A percentile compares a stretch with the other conserved stretches of the same genome.
Evolutionary conservation across 1,140 invertebrate genomes (phyloP).

Genomic region (Ctenoplectra terminalis): DNA sequence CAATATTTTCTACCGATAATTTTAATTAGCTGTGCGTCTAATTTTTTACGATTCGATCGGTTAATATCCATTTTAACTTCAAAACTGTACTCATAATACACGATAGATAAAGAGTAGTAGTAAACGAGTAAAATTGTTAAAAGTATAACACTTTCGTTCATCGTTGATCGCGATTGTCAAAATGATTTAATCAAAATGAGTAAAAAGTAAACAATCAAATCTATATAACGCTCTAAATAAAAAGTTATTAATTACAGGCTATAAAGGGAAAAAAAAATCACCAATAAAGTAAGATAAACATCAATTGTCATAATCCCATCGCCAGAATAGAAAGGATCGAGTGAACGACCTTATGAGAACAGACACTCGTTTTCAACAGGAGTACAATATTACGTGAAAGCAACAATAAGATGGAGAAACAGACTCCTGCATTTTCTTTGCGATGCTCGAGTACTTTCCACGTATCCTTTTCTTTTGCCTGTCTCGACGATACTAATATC

Average conservation of each 20-base stretch:
- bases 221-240: too few species aligned
- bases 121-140: not conserved
- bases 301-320: not conserved
- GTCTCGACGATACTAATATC: not conserved
- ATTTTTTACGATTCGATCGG: too few species aligned
- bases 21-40: too few species aligned
- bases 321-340: not conserved
- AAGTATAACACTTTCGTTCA: too few species aligned
- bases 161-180: too few species aligned
- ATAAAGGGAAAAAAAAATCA: not conserved
- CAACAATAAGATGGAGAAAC: slow-evolving; percentile 2
- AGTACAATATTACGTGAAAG: slow-evolving; percentile 22
- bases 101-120: not conserved
- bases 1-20: too few species aligned
- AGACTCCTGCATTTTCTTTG: not conserved
- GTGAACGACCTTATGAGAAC: slow-evolving; percentile 45
- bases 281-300: not conserved
- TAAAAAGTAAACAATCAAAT: too few species aligned
- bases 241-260: too few species aligned
- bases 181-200: too few species aligned
- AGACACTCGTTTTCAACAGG: slow-evolving; percentile 32
- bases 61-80: not conserved
- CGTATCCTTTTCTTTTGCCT: not conserved
- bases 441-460: slow-evolving; percentile 6
- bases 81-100: not conserved